A percentile compares a stretch with the other conserved stretches of the same genome.
phyloP scores from a whole-genome alignment of 2,888 invertebrate species.

The Nomada ruficornis region DNA sequence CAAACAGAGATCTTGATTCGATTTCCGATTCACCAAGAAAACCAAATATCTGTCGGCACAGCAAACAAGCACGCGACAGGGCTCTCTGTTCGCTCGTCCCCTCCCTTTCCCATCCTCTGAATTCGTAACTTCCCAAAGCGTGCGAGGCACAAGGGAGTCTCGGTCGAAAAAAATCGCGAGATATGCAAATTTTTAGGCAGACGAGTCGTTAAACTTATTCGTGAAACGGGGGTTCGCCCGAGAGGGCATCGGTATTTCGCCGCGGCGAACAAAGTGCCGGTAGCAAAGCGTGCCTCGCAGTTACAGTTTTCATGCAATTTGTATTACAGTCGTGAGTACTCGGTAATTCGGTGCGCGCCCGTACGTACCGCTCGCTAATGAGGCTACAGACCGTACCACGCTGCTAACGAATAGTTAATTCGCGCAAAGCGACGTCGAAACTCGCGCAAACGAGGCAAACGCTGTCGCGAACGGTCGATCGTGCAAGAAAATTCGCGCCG shows the following conservation, averaged over 20 bases:
- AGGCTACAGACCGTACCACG: slow-evolving; percentile 76
- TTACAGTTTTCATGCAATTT: slow-evolving; percentile 78
- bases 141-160: no score
- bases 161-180: slow-evolving; percentile 11
- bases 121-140: neutral
- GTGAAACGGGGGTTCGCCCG: slow-evolving; percentile 14
- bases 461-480: slow-evolving; percentile 64
- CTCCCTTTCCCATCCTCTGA: no score
- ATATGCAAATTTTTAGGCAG: slow-evolving; percentile 40
- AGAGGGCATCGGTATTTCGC: slow-evolving; percentile 25
- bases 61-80: neutral
- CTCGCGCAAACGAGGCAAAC: slow-evolving; percentile 59
- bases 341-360: slow-evolving; percentile 76
- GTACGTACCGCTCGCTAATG: slow-evolving; percentile 77
- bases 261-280: slow-evolving; percentile 49
- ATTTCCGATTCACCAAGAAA: slow-evolving; percentile 19
- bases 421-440: slow-evolving; percentile 66
- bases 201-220: slow-evolving; percentile 42
- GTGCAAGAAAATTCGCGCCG: slow-evolving; percentile 58
- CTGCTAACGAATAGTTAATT: slow-evolving; percentile 81
- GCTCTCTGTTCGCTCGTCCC: neutral
- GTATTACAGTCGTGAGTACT: slow-evolving; percentile 75
- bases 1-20: slow-evolving; percentile 22
- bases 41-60: neutral
- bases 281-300: slow-evolving; percentile 50